phyloP scores from a whole-genome alignment of 1,140 invertebrate genomes.

The Drosophila insularis region DNA sequence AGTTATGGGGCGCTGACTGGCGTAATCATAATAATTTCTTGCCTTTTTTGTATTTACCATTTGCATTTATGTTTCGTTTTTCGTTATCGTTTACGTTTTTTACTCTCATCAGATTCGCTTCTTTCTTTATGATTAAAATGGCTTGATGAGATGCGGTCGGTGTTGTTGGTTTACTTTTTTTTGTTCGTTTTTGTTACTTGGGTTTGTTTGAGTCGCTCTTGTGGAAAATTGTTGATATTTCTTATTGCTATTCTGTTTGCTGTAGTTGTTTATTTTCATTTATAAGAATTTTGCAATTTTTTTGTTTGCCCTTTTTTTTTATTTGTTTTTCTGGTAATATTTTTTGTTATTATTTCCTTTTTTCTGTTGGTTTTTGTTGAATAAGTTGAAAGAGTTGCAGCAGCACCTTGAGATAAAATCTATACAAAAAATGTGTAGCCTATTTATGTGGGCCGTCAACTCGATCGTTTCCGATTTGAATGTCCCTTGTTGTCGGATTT shows the following conservation, averaged over 20 bases:
- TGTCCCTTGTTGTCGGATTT: neutral
- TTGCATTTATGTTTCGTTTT: constrained; percentile 49
- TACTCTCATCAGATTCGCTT: constrained; percentile 27
- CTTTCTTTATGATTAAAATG: constrained; percentile 65
- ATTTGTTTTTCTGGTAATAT: constrained; percentile 1
- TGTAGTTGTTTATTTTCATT: constrained; percentile 56
- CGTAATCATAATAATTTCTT: constrained; percentile 65
- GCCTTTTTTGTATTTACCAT: constrained; percentile 63
- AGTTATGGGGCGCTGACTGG: constrained; percentile 47
- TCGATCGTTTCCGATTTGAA: neutral
- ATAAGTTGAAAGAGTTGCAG: neutral
- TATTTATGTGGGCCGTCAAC: constrained; percentile 27
- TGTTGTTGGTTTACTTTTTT: neutral
- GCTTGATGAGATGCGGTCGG: constrained; percentile 59
- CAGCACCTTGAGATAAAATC: neutral
- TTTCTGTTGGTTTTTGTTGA: neutral
- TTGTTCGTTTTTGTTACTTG: constrained; percentile 25
- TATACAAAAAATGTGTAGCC: constrained; percentile 21
- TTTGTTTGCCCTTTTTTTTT: constrained; percentile 24
- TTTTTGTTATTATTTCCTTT: neutral
- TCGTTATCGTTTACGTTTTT: constrained; percentile 11
- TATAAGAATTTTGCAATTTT: constrained; percentile 38
- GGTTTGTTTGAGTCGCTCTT: constrained; percentile 32
- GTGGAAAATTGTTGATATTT: constrained; percentile 57
- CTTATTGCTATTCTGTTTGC: neutral